Evolutionary conservation across 2,113 vertebrate genomes (phyloP).

Genomic region (Butastur rufipennis): DNA sequence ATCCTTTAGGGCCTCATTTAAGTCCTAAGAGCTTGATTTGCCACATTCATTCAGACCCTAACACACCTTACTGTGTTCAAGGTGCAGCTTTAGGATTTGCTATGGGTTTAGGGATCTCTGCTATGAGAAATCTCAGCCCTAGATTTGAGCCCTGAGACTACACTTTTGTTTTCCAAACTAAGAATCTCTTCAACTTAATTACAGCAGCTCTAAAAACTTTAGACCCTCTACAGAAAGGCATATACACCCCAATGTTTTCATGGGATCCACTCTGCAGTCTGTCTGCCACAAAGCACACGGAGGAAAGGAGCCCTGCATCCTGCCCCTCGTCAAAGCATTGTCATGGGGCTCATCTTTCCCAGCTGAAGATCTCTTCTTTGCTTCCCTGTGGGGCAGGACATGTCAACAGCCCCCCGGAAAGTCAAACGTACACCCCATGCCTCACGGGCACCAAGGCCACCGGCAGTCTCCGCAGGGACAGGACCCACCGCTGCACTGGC

Average conservation of each 20-base stretch:
- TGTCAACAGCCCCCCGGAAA: not conserved
- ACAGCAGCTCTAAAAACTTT: not conserved
- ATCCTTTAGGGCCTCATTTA: not conserved
- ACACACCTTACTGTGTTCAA: not conserved
- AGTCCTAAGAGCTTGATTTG: not conserved
- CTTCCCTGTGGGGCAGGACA: accelerated
- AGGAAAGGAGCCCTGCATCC: not conserved
- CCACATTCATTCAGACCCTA: accelerated
- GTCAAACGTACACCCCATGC: not conserved
- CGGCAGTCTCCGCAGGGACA: not conserved
- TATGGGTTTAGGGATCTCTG: not conserved
- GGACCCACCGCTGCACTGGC: not conserved
- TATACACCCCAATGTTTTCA: not conserved
- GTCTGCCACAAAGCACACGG: not conserved
- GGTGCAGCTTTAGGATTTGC: not conserved
- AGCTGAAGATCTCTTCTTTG: not conserved
- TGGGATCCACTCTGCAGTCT: not conserved
- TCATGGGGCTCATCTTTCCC: not conserved
- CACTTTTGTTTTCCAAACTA: not conserved
- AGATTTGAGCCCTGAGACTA: not conserved
- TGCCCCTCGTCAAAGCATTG: not conserved
- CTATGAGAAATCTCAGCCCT: not conserved
- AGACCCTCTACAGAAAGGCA: not conserved
- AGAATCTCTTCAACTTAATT: not conserved
- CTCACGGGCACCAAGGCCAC: not conserved